These are phyloP conservation scores for Spilosoma lubricipeda DNA, from an alignment of 2,888 invertebrate genomes.

Conservation along the genomic window DNA sequence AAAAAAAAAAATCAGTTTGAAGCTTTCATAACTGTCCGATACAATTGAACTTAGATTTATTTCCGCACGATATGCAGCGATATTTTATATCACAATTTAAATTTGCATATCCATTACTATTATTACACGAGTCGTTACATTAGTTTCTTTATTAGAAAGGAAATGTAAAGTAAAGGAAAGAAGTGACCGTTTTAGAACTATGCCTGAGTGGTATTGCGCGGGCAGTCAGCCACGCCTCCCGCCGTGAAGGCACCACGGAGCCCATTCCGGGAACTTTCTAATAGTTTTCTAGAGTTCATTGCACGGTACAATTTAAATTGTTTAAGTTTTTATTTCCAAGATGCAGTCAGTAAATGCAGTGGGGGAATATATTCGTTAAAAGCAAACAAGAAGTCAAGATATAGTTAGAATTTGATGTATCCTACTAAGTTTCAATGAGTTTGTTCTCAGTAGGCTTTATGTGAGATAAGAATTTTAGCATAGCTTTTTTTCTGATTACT, in stretches of 20 bases:
- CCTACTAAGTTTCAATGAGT: not conserved
- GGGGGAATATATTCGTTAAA: not conserved
- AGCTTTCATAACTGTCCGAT: slow-evolving; percentile 51
- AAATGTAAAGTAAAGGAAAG: slow-evolving; percentile 40
- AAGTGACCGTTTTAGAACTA: slow-evolving; percentile 38
- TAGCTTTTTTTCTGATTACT: too few relatives aligned
- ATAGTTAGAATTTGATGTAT: not conserved
- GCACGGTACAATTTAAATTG: slow-evolving; percentile 63
- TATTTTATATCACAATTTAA: not conserved
- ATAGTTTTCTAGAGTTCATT: slow-evolving; percentile 74
- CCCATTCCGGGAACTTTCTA: slow-evolving; percentile 73
- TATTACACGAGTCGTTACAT: not conserved
- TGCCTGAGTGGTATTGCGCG: slow-evolving; percentile 45
- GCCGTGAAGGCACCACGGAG: slow-evolving; percentile 69
- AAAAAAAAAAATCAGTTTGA: too few relatives aligned
- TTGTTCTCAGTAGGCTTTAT: not conserved
- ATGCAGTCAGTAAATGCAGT: slow-evolving; percentile 24
- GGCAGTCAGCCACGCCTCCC: slow-evolving; percentile 68
- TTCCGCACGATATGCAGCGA: slow-evolving; percentile 8
- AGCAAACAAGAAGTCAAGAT: not conserved
- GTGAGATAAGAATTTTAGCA: not conserved
- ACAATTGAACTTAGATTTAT: slow-evolving; percentile 55
- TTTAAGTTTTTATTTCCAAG: slow-evolving; percentile 49
- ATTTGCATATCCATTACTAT: slow-evolving; percentile 32
- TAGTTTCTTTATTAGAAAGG: slow-evolving; percentile 25